Evolutionary conservation across 2,888 invertebrate genomes (phyloP), one percentile per base, ranked within the genome.

Genomic region (Baccha elongata): DNA sequence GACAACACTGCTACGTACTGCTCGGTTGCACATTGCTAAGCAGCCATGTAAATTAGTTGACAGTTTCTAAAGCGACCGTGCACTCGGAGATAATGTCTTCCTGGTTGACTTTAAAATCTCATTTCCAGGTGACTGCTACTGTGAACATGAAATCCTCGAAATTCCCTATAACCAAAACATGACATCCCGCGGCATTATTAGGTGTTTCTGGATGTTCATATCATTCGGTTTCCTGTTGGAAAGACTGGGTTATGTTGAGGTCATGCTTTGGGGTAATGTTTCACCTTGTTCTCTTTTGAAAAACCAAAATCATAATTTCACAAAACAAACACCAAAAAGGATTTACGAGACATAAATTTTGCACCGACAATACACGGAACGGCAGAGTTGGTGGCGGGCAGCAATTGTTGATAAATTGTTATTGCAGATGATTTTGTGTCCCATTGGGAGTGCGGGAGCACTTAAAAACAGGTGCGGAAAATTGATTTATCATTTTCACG

Each of bases 41-140:
- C 52, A 81, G 80, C 75, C 80, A 65, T 81, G 55, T 52, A 69
- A 75, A 75, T 64, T 65, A 75, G 75, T 48, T 75, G 80, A 81
- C 80, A 75, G 80, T 50, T 81, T 69, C 48, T 68, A 29, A 81
- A 64, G 75, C 69, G 58, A 48, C 58, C 80, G 55, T 81, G 64
- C 69, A 75, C 52, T 75, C 46, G 58, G 52, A 17, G 74, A 62
- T 75, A 75, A 81, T 75, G 75, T 75, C 75, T 81, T 81, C 80
- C 80, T 75, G 75, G 80, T 81, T 75, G 64, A 69, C 52, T 15
- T 48, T 69, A 29, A 52, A 69, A 69, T 58, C 53, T 75, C 69
- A 65, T 69, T 74, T 75, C 68, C 80, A 69, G 78, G 73, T 79
- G 78, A 79, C 78, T 73, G 78, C 44, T 29, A 29, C n/a, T 35